Evolutionary conservation across 92 coral and sea anemone species (phyloP).

Genomic region (Meandrina meandrites): DNA sequence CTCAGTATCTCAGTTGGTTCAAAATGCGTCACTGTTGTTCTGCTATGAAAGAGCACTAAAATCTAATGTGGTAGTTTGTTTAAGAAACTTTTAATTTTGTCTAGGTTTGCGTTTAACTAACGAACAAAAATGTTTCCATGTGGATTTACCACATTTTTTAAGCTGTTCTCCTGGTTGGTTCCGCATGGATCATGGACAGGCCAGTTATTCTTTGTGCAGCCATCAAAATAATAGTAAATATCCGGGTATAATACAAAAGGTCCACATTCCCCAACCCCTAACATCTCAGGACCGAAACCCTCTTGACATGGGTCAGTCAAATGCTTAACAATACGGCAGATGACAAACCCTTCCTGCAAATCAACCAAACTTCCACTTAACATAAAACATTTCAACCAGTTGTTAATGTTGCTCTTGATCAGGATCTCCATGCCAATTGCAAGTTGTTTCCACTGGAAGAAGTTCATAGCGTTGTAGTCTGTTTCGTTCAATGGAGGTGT

Average conservation of each 20-base stretch:
- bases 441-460: slow-evolving; percentile 47
- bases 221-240: not conserved
- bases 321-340: slow-evolving; percentile 20
- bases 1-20: too few relatives aligned
- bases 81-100: too few relatives aligned
- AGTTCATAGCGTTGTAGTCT: slow-evolving; percentile 58
- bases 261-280: not conserved
- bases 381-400: slow-evolving; percentile 60
- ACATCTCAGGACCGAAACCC: too few relatives aligned
- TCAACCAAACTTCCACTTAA: slow-evolving; percentile 48
- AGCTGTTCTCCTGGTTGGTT: not conserved
- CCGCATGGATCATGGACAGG: not conserved
- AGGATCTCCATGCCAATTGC: slow-evolving; percentile 61
- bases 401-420: slow-evolving; percentile 72
- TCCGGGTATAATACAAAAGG: not conserved
- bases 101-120: not conserved
- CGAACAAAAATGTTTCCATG: not conserved
- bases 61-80: too few relatives aligned
- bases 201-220: not conserved
- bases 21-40: too few relatives aligned
- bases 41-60: too few relatives aligned
- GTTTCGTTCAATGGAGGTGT: slow-evolving; percentile 44
- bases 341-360: slow-evolving; percentile 19
- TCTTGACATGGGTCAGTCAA: slow-evolving; percentile 10
- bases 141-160: not conserved